These are phyloP conservation scores for Sialia sialis DNA, from an alignment of 2,113 vertebrate species.

Conservation along the genomic window DNA sequence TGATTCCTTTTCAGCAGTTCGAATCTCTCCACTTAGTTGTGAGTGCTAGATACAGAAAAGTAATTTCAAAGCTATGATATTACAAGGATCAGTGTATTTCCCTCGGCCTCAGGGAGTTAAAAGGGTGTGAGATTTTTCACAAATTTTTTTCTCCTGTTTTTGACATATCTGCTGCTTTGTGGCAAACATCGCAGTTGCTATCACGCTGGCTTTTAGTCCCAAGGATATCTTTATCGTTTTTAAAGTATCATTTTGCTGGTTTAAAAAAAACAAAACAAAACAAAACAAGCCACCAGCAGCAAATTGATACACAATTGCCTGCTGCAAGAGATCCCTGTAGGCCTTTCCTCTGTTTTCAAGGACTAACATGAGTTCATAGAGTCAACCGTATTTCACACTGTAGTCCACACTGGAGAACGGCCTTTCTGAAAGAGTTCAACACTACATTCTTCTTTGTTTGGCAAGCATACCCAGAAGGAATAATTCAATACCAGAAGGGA, in stretches of 20 bases:
- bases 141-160: background rate
- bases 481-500: background rate
- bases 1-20: background rate
- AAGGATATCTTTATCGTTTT: background rate
- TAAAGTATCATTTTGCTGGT: background rate
- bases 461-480: background rate
- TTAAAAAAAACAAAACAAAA: background rate
- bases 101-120: background rate
- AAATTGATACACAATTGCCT: background rate
- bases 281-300: background rate
- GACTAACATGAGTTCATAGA: background rate
- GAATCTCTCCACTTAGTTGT: background rate
- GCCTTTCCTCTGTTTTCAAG: background rate
- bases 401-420: background rate
- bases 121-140: background rate
- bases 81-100: background rate
- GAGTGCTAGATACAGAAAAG: background rate
- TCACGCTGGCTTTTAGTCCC: background rate
- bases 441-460: background rate
- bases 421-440: background rate
- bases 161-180: background rate
- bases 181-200: background rate
- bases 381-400: background rate
- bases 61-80: background rate
- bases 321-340: background rate